A percentile compares a stretch with the other conserved stretches of the same genome.
phyloP scores from a whole-genome alignment of 92 coral and sea anemone species.

The Paragorgia papillata region DNA sequence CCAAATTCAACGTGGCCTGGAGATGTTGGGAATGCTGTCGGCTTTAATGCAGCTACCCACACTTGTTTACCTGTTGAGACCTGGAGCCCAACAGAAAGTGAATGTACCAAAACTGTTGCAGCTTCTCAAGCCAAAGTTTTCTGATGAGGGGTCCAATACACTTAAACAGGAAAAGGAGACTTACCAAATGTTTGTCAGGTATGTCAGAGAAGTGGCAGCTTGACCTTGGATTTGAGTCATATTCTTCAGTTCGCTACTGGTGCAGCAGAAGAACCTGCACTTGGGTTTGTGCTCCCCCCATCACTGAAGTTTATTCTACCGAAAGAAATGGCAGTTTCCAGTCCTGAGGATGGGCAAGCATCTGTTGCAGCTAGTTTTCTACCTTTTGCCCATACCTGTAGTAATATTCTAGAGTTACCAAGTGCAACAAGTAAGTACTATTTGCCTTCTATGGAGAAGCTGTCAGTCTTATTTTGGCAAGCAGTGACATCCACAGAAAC shows the following conservation, averaged over 20 bases:
- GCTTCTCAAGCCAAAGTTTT: slow-evolving; percentile 63
- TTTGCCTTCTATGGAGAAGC: slow-evolving; percentile 46
- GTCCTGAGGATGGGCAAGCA: no score
- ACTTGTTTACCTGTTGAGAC: slow-evolving; percentile 58
- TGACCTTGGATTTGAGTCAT: no score
- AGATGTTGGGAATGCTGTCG: slow-evolving; percentile 62
- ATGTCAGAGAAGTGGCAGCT: slow-evolving; percentile 67
- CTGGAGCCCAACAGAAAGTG: slow-evolving; percentile 48
- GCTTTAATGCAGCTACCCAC: slow-evolving; percentile 58
- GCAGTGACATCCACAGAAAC: slow-evolving; percentile 13
- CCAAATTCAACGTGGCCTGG: slow-evolving; percentile 55
- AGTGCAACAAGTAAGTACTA: slow-evolving; percentile 39
- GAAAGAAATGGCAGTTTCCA: no score
- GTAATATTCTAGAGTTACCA: slow-evolving; percentile 50
- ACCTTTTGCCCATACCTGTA: slow-evolving; percentile 53
- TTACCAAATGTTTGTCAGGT: slow-evolving; percentile 58
- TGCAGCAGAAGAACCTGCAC: no score
- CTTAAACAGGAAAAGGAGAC: slow-evolving; percentile 56
- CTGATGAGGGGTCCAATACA: slow-evolving; percentile 70
- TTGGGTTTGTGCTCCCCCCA: no score
- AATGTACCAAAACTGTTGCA: slow-evolving; percentile 55
- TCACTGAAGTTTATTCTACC: no score
- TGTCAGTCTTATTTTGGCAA: slow-evolving; percentile 52
- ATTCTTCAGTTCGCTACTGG: no score
- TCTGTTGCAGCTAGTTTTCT: no score